Conservation (phyloP, 2,113 vertebrate genomes). For the Pseudopodoces humilis region DNA sequence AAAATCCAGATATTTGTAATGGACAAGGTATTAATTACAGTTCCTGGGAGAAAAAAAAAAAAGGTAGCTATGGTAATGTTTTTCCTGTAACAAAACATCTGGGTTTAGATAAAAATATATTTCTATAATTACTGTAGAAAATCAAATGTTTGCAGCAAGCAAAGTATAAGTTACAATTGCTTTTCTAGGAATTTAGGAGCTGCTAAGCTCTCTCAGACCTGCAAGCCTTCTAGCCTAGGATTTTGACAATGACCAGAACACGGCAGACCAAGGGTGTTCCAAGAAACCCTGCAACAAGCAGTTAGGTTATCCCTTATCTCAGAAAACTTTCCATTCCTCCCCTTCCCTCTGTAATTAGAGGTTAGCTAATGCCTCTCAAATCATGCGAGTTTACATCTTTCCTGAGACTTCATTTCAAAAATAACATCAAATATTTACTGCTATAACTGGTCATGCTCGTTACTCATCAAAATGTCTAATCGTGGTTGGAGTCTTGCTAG, state of each 20-base stretch:
- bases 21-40: neutral
- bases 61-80: neutral
- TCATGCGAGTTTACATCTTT: conserved; percentile 20
- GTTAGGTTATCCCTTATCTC: conserved; percentile 37
- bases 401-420: conserved; percentile 25
- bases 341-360: conserved; percentile 6
- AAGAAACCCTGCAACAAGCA: conserved; percentile 17
- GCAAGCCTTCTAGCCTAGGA: neutral
- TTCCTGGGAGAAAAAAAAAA: neutral
- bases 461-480: conserved; percentile 6
- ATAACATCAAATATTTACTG: conserved; percentile 41
- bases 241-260: conserved; percentile 35
- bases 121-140: neutral
- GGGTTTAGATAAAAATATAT: conserved; percentile 2
- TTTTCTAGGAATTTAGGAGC: conserved; percentile 26
- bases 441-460: neutral
- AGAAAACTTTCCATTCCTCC: conserved; percentile 43
- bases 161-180: neutral
- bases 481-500: neutral
- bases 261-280: neutral
- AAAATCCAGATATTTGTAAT: neutral
- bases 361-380: conserved; percentile 13
- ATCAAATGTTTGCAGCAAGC: neutral
- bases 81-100: neutral
- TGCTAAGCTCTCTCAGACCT: neutral